Percentiles rank a stretch among this genome's conserved stretches.
These are phyloP conservation scores for Drosophila baimaii DNA, from an alignment of 1,140 invertebrate species.

Conservation along the genomic window DNA sequence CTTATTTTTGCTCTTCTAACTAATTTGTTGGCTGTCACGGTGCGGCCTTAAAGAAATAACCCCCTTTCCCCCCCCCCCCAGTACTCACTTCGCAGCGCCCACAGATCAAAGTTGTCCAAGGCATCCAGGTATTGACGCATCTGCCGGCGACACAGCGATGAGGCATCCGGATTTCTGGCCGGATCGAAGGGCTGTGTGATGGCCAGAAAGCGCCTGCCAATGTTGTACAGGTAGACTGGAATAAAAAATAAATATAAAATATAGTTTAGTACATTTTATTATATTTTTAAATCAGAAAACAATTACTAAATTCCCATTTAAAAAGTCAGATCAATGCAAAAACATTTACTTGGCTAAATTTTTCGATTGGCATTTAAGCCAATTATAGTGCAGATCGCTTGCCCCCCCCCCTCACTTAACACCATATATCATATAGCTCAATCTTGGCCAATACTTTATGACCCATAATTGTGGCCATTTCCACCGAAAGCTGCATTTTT, in stretches of 20 bases:
- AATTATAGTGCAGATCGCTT: conserved; percentile 16
- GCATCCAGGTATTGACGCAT: conserved; percentile 67
- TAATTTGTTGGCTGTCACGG: conserved; percentile 37
- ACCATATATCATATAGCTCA: neutral
- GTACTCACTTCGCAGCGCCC: conserved; percentile 82
- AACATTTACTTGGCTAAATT: neutral
- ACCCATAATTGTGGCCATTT: conserved; percentile 6
- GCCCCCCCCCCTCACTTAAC: conserved; percentile 6
- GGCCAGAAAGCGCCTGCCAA: conserved; percentile 68
- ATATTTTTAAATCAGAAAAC: neutral
- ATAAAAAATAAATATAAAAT: neutral
- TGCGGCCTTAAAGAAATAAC: neutral
- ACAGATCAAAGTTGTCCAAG: conserved; percentile 82
- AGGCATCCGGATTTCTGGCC: conserved; percentile 67
- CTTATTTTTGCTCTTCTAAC: conserved; percentile 7
- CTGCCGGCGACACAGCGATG: conserved; percentile 67
- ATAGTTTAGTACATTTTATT: neutral
- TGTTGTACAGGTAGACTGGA: conserved; percentile 74
- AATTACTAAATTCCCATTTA: neutral
- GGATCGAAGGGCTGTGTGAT: conserved; percentile 76
- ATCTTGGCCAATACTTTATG: neutral
- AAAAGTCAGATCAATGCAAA: neutral
- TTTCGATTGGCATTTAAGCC: conserved; percentile 1
- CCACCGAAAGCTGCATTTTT: neutral
- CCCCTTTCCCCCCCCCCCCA: neutral